These are phyloP conservation scores for Aphidoletes aphidimyza DNA, from an alignment of 2,888 invertebrate genomes.

Conservation along the genomic window DNA sequence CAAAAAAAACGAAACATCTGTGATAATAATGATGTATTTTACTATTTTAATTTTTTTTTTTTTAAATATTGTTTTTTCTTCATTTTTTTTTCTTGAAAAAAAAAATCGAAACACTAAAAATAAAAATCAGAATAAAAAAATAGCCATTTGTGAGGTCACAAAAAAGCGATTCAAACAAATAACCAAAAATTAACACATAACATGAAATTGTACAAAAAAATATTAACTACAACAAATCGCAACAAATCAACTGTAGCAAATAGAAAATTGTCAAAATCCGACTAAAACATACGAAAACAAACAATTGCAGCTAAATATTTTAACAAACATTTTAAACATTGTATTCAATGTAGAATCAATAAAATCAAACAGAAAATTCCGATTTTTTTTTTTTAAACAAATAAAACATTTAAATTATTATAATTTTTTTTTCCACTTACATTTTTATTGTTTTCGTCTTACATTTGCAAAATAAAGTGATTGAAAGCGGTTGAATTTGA, in stretches of 20 bases:
- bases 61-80: neutral
- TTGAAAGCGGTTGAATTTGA: constrained; percentile 4
- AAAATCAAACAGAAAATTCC: too few relatives aligned
- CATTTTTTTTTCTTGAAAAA: neutral
- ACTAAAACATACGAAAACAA: neutral
- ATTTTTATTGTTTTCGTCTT: neutral
- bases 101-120: neutral
- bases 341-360: too few relatives aligned
- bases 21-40: constrained; percentile 52
- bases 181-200: constrained; percentile 30
- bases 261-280: neutral
- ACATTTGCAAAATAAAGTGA: neutral
- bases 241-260: neutral
- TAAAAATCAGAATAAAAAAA: neutral
- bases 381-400: neutral
- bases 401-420: too few relatives aligned
- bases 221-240: too few relatives aligned
- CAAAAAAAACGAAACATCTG: constrained; percentile 28
- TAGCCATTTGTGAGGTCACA: constrained; percentile 10
- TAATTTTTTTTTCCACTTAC: neutral
- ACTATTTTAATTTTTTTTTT: constrained; percentile 41
- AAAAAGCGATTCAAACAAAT: constrained; percentile 19
- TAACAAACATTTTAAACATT: neutral
- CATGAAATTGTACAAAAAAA: constrained; percentile 7
- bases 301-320: neutral